These are phyloP conservation scores for Axis porcinus DNA, from an alignment of 2,113 vertebrate species.

Conservation along the genomic window DNA sequence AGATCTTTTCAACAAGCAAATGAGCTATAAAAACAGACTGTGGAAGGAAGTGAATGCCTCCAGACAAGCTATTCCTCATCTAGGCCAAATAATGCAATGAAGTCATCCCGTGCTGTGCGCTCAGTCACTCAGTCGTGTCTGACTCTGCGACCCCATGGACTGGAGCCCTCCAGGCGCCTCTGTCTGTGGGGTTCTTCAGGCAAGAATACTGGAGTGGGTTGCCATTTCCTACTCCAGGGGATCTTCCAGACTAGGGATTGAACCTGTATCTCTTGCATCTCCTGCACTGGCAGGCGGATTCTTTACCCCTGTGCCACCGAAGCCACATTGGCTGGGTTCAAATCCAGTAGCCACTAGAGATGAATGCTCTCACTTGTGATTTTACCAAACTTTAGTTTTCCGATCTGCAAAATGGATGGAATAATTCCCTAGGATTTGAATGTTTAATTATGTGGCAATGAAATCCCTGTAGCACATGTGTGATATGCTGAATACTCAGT, in stretches of 20 bases:
- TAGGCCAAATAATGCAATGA: not conserved
- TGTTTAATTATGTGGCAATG: not conserved
- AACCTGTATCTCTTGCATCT: not conserved
- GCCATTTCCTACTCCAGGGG: not conserved
- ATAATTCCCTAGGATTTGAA: not conserved
- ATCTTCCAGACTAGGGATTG: not conserved
- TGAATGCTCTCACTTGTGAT: not conserved
- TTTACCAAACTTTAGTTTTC: not conserved
- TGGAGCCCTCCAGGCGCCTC: not conserved
- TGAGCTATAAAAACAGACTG: not conserved
- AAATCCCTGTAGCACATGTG: not conserved
- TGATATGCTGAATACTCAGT: not conserved
- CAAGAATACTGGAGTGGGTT: not conserved
- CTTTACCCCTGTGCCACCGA: not conserved
- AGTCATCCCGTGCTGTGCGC: not conserved
- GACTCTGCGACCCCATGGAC: not conserved
- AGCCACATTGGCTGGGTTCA: not conserved
- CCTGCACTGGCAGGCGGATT: not conserved
- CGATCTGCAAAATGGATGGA: not conserved
- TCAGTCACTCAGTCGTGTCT: not conserved
- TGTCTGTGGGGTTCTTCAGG: not conserved
- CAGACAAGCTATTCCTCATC: too few species aligned
- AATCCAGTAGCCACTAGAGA: not conserved
- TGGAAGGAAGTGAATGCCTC: not conserved
- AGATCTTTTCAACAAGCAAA: not conserved